Conservation (phyloP, 1,140 invertebrate species). For the Venturia canescens region DNA sequence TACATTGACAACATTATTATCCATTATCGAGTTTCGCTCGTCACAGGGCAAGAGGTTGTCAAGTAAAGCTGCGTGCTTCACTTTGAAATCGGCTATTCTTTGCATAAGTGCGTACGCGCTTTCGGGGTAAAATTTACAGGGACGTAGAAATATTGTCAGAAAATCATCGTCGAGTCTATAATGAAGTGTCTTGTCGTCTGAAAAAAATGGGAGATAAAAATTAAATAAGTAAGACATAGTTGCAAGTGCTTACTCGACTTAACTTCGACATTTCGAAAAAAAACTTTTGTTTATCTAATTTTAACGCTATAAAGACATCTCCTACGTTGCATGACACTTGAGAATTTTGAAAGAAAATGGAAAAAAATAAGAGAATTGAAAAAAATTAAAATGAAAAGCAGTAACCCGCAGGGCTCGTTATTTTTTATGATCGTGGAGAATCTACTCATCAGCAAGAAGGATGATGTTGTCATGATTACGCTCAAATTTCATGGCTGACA, state of each 20-base stretch:
- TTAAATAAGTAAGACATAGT: slow-evolving; percentile 37
- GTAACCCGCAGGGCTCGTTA: no score
- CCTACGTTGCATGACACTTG: no score
- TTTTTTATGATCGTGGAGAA: no score
- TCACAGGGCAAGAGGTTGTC: slow-evolving; percentile 81
- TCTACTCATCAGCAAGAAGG: no score
- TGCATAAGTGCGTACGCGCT: slow-evolving; percentile 87
- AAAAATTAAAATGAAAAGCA: no score
- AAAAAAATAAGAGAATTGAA: no score
- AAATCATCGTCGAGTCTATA: slow-evolving; percentile 86
- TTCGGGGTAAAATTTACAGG: slow-evolving; percentile 88
- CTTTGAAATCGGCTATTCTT: slow-evolving; percentile 84
- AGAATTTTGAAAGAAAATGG: no score
- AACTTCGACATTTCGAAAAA: no score
- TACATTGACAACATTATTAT: slow-evolving; percentile 86
- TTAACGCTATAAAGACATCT: no score
- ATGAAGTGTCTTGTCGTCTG: slow-evolving; percentile 79
- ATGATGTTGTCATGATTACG: no score
- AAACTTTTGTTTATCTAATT: no score
- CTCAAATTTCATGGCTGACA: no score
- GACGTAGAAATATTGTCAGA: slow-evolving; percentile 85
- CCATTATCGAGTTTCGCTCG: slow-evolving; percentile 81
- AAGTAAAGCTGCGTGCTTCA: slow-evolving; percentile 81
- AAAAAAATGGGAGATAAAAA: slow-evolving; percentile 54
- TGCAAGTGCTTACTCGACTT: not conserved